Base-by-base conservation (phyloP, 2,113 vertebrate genomes). In the Hippocampus barbouri region DNA sequence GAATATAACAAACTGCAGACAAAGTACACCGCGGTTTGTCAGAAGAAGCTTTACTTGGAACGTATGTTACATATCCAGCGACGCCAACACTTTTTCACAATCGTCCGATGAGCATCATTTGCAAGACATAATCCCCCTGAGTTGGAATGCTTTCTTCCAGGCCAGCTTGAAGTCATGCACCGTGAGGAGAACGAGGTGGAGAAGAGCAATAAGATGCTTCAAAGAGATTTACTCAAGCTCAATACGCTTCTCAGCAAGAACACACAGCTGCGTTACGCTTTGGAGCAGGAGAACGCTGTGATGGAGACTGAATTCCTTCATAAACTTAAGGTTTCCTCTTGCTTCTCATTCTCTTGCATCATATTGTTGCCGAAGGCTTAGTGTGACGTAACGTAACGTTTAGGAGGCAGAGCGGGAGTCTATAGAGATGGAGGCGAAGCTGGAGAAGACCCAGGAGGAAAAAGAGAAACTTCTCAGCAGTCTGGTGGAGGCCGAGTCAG, bases 401-500 rank as follows among this genome's bases (percentile, higher is more conserved):
- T 45, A 98, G 96, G 94, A 89, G 20, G 91, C 90, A 0, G 95
- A 99, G 86, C 88, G 86, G 62, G 92, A 96, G 73, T 91, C 89
- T 0, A 20, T 96, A 5, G 83, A 91, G 82, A 83, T 94, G 89
- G 93, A 95, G 83, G 91, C 96, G 80, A 94, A 73, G 73, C 89
- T 93, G 54, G 86, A 84, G 61, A 91, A 86, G 41, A 82, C 90
- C 20, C 74, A 65, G 1, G 94, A 96, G 77, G 95, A 98, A 81
- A 98, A 94, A 80, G 89, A 92, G 57, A 87, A 80, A 69, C 82
- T 94, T 23, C 76, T 94, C 3, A 92, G 91, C 79, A 90, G 83
- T 79, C 84, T 96, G 85, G 75, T 95, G 77, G 96, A 98, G 83
- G 92, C 95, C 1, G 94, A 98, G 97, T 98, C 81, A 92, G 96